These are phyloP conservation scores for Drosophila auraria DNA, from an alignment of 1,140 invertebrate genomes.

Conservation along the genomic window DNA sequence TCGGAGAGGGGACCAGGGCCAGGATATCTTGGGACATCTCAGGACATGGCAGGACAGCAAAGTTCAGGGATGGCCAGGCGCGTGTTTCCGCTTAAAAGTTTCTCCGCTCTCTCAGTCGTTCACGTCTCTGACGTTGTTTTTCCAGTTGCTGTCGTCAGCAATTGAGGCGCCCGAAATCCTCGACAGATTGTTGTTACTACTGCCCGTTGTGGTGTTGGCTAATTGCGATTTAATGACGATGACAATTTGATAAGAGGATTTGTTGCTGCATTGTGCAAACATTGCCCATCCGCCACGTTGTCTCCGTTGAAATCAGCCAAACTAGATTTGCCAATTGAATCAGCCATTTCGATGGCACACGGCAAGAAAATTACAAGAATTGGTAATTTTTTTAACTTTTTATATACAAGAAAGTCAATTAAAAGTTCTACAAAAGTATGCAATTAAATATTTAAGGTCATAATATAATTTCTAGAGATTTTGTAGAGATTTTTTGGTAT, in stretches of 20 bases:
- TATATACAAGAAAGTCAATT: no score
- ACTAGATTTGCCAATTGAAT: slow-evolving; percentile 48
- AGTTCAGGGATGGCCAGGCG: slow-evolving; percentile 49
- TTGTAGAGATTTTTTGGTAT: no score
- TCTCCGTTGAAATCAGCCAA: slow-evolving; percentile 15
- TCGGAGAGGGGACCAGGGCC: slow-evolving; percentile 18
- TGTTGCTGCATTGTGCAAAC: slow-evolving; percentile 43
- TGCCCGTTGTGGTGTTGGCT: slow-evolving; percentile 35
- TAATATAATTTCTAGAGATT: no score
- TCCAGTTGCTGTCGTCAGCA: slow-evolving; percentile 50
- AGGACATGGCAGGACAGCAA: slow-evolving; percentile 18
- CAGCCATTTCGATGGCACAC: slow-evolving; percentile 34
- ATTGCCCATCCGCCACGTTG: slow-evolving; percentile 28
- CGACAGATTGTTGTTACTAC: slow-evolving; percentile 54
- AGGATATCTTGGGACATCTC: slow-evolving; percentile 5
- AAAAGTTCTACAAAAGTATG: background rate
- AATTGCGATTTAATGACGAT: slow-evolving; percentile 75
- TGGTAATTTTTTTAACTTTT: background rate
- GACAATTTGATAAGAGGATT: slow-evolving; percentile 67
- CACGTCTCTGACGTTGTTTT: slow-evolving; percentile 8
- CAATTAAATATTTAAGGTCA: background rate
- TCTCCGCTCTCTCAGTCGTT: background rate
- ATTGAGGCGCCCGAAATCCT: slow-evolving; percentile 50
- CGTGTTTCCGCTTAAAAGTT: slow-evolving; percentile 77
- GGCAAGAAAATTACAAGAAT: background rate